phyloP scores from a whole-genome alignment of 2,113 vertebrate species.

The Psittacara wagleri region DNA sequence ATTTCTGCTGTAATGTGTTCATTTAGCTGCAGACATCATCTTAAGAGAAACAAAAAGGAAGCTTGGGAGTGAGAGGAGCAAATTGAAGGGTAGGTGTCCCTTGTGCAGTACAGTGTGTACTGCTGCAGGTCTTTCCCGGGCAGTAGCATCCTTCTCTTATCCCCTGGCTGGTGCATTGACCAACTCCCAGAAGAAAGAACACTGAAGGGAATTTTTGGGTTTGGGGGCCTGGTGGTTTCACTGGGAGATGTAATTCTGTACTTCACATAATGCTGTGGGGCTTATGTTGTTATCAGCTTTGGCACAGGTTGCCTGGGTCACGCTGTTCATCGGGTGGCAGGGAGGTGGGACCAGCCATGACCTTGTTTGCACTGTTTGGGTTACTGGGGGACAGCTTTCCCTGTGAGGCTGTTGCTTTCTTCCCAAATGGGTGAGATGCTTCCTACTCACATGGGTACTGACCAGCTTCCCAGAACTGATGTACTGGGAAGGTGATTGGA shows the following conservation, averaged over 20 bases:
- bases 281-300: not conserved
- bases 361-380: not conserved
- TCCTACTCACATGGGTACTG: not conserved
- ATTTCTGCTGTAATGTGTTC: conserved; percentile 31
- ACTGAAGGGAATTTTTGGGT: not conserved
- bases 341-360: not conserved
- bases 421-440: not conserved
- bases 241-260: not conserved
- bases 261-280: not conserved
- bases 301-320: not conserved
- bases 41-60: not conserved
- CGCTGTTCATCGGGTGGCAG: not conserved
- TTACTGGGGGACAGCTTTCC: not conserved
- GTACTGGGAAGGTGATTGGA: not conserved
- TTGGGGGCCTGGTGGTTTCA: not conserved
- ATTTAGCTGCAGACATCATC: conserved; percentile 18
- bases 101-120: not conserved
- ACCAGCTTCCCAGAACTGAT: not conserved
- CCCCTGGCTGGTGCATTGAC: not conserved
- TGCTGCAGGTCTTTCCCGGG: not conserved
- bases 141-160: not conserved
- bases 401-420: not conserved
- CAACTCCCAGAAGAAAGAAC: not conserved
- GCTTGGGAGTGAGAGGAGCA: not conserved
- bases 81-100: not conserved